These are phyloP conservation scores for Penaeus chinensis DNA, from an alignment of 1,140 invertebrate species.

Conservation along the genomic window DNA sequence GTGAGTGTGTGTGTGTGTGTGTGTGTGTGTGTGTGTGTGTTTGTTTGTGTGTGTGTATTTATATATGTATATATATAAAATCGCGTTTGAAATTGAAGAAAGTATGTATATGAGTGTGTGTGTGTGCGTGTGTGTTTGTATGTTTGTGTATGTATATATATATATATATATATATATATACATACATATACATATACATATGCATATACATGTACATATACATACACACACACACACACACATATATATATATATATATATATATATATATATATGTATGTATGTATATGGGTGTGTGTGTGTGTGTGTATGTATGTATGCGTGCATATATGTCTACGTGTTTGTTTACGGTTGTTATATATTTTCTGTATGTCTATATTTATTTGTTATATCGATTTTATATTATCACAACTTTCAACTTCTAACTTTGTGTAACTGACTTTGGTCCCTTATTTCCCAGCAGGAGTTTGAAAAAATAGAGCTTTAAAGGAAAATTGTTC, in stretches of 20 bases:
- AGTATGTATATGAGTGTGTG: background rate
- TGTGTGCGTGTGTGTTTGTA: background rate
- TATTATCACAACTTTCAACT: no score
- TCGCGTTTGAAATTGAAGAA: no score
- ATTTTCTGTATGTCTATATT: no score
- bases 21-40: no score
- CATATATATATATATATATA: background rate
- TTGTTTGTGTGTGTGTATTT: background rate
- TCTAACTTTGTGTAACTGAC: no score
- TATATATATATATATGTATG: background rate
- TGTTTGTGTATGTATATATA: background rate
- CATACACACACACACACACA: background rate
- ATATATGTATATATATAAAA: background rate
- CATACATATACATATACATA: background rate
- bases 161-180: constrained; percentile 5
- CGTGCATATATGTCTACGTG: no score
- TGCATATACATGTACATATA: background rate
- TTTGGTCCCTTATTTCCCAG: no score
- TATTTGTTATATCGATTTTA: no score
- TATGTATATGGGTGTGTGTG: background rate
- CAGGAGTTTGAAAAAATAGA: no score
- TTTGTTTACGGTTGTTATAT: no score
- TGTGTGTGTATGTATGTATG: no score
- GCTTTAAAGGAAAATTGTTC: no score
- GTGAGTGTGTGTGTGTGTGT: background rate